Percentiles rank a stretch among this genome's conserved stretches.
Conservation (phyloP, 2,797 vertebrate species). For the Austrolebias charrua region DNA sequence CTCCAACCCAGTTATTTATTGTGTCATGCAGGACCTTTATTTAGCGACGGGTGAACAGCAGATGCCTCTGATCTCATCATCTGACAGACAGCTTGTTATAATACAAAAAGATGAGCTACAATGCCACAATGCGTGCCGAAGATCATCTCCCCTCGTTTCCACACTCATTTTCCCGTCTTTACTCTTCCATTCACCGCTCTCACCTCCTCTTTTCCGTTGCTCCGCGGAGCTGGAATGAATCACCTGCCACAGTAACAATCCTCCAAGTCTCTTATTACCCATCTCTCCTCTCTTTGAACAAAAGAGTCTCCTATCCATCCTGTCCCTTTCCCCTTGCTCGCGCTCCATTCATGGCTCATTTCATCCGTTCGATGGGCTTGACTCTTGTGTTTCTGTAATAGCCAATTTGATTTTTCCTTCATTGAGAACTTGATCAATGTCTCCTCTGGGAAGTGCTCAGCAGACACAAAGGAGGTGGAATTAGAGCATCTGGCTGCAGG, state of each 20-base stretch:
- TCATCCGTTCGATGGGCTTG: conserved; percentile 70
- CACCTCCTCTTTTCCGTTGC: conserved; percentile 59
- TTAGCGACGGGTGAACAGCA: conserved; percentile 44
- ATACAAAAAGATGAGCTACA: conserved; percentile 59
- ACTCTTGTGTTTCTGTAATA: conserved; percentile 75
- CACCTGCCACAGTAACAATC: conserved; percentile 72
- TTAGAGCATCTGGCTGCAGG: conserved; percentile 52
- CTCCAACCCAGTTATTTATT: conserved; percentile 47
- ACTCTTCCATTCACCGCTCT: conserved; percentile 58
- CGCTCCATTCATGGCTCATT: conserved; percentile 75
- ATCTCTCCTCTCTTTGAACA: conserved; percentile 64
- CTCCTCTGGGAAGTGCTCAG: conserved; percentile 62
- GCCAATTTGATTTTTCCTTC: conserved; percentile 74
- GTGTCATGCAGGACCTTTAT: conserved; percentile 15
- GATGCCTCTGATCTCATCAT: conserved; percentile 54
- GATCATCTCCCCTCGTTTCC: conserved; percentile 47
- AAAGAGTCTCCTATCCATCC: conserved; percentile 61
- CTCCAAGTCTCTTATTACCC: conserved; percentile 73
- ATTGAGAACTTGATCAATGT: conserved; percentile 78
- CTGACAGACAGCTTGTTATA: conserved; percentile 69
- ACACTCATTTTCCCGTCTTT: conserved; percentile 49
- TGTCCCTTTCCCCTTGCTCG: conserved; percentile 50
- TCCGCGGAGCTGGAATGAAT: conserved; percentile 70
- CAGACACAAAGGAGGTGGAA: conserved; percentile 58
- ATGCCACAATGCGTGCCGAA: conserved; percentile 55